These are phyloP conservation scores for Aricia artaxerxes DNA, from an alignment of 2,888 invertebrate species.

Conservation along the genomic window DNA sequence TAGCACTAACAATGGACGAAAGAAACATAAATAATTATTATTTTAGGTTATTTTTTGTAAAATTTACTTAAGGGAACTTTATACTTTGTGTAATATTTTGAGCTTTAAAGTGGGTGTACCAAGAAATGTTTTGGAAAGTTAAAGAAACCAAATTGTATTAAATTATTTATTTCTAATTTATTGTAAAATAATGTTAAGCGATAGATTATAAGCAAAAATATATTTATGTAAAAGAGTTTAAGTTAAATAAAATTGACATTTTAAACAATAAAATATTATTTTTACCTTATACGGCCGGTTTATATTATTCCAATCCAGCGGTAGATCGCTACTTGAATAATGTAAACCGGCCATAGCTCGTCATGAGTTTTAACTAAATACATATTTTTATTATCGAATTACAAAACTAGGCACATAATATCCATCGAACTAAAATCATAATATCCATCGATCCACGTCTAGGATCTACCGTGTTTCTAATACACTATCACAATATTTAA, in stretches of 20 bases:
- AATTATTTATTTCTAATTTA: conserved; percentile 33
- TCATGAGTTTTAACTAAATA: no score
- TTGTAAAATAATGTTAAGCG: conserved; percentile 9
- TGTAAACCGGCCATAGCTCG: no score
- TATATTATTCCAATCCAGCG: no score
- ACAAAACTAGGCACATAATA: background rate
- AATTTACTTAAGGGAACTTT: background rate
- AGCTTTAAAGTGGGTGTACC: background rate
- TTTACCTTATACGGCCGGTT: background rate
- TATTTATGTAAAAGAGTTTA: conserved; percentile 17
- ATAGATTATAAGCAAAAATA: conserved; percentile 18
- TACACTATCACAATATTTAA: background rate
- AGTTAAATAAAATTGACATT: conserved; percentile 31
- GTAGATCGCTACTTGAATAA: no score
- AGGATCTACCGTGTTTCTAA: background rate
- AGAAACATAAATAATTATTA: conserved; percentile 48
- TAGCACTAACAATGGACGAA: conserved; percentile 46
- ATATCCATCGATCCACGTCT: background rate
- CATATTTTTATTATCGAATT: no score
- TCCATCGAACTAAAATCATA: background rate
- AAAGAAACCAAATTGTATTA: conserved; percentile 31
- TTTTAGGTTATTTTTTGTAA: background rate
- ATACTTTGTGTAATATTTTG: conserved; percentile 10
- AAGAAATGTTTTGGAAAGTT: conserved; percentile 14
- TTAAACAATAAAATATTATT: background rate